Conservation (phyloP, 2,797 vertebrate genomes). For the Gambelia wislizenii region DNA sequence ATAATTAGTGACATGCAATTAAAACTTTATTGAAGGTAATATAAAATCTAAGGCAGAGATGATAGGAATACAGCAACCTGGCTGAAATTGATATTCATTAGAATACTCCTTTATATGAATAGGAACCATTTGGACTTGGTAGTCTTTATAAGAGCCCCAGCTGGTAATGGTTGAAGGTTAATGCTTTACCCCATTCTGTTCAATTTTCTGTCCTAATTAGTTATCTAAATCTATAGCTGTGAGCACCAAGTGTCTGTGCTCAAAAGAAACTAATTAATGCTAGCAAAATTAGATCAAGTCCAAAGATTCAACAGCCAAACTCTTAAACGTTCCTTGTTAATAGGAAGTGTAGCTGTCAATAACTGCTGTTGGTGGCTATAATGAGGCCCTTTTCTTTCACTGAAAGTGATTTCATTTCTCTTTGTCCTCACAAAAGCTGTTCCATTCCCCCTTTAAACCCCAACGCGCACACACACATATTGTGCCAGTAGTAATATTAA, state of each 20-base stretch:
- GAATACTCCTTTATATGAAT: constrained; percentile 82
- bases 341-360: constrained; percentile 87
- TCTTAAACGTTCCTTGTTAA: constrained; percentile 89
- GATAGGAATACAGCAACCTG: constrained; percentile 77
- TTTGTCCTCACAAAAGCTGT: constrained; percentile 85
- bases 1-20: constrained; percentile 47
- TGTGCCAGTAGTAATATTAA: constrained; percentile 74
- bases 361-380: constrained; percentile 87
- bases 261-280: constrained; percentile 94
- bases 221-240: constrained; percentile 86
- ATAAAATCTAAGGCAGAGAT: constrained; percentile 67
- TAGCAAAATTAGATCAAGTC: constrained; percentile 96
- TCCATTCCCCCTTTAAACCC: constrained; percentile 71
- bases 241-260: constrained; percentile 88
- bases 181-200: constrained; percentile 87
- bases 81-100: constrained; percentile 87
- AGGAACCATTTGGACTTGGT: constrained; percentile 85
- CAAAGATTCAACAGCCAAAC: constrained; percentile 89
- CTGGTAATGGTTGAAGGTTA: constrained; percentile 88
- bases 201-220: constrained; percentile 88
- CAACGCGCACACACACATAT: constrained; percentile 52
- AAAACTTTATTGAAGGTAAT: constrained; percentile 64
- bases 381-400: constrained; percentile 87
- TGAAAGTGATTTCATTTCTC: constrained; percentile 96
- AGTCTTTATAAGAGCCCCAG: constrained; percentile 87